phyloP scores from a whole-genome alignment of 2,797 vertebrate species.

The Poecilia gillii region DNA sequence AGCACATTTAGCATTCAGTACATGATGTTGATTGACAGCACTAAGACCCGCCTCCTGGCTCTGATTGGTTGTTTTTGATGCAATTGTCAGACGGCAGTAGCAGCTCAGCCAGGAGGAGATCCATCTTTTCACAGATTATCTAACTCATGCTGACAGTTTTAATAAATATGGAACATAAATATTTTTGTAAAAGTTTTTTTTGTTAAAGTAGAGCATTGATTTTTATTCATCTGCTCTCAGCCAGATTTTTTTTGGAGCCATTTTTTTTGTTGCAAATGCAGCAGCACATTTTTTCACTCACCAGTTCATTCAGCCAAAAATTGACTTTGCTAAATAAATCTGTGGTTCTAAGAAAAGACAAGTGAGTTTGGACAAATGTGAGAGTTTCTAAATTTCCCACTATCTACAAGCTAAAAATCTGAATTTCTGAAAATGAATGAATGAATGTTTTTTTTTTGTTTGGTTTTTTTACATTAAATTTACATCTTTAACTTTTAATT shows the following conservation, averaged over 20 bases:
- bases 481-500: neutral
- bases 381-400: neutral
- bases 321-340: constrained; percentile 2
- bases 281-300: constrained; percentile 30
- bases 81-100: too few species aligned
- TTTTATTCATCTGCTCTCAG: neutral
- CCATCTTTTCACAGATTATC: too few species aligned
- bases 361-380: neutral
- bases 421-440: neutral
- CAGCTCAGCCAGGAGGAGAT: too few species aligned
- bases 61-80: too few species aligned
- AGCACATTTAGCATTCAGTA: too few species aligned
- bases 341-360: neutral
- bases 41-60: too few species aligned
- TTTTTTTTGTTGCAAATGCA: constrained; percentile 9
- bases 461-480: neutral
- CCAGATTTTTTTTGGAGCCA: neutral
- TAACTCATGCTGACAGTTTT: too few species aligned
- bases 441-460: neutral
- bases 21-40: too few species aligned
- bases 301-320: constrained; percentile 31
- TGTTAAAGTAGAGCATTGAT: neutral
- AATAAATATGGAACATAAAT: too few species aligned
- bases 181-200: too few species aligned
- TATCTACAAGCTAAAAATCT: neutral